Evolutionary conservation across 1,140 invertebrate species (phyloP), one percentile per base, ranked within the genome.

Genomic region (Drosophila kikkawai): DNA sequence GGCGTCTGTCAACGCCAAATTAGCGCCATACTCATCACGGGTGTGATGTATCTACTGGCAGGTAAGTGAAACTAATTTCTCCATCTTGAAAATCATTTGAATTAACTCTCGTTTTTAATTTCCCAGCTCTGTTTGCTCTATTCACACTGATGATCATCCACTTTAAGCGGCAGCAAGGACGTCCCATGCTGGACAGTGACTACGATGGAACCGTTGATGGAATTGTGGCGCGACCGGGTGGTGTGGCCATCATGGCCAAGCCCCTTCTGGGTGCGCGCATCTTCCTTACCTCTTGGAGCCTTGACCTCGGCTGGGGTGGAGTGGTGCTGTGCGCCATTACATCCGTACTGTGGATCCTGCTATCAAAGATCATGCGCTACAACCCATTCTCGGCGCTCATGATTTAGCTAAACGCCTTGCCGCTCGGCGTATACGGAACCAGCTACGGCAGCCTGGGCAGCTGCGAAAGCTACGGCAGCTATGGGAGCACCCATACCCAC

Each of bases 131-230:
- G 0, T 98, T 98, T 90, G 97, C 97, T 34, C 94, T 97, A 53
- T 98, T 98, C 93, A 97, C 97, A 1, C 93, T 98, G 53, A 96
- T 96, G 93, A 98, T 98, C 91, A 97, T 98, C 82, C 96, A 98
- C 87, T 97, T 97, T 92, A 98, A 98, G 91, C 94, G 97, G 12
- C 94, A 95, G 48, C 96, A 97, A 80, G 95, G 95, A 9, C 95
- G 94, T 7, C 94, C 95, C 0, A 93, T 94, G 73, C 85, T 93
- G 86, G 81, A 93, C 55, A 91, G 93, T 70, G 91, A 94, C 85
- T 92, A 94, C 36, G 95, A 95, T 74, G 95, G 95, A 44, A 95
- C 95, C 0, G 95, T 95, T 7, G 96, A 96, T 82, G 96, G 96
- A 0, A 95, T 96, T n/a, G 93, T 96, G 47, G 94, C 95, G 19